Evolutionary conservation across 2,888 invertebrate genomes (phyloP).

Genomic region (Lithosia quadra): DNA sequence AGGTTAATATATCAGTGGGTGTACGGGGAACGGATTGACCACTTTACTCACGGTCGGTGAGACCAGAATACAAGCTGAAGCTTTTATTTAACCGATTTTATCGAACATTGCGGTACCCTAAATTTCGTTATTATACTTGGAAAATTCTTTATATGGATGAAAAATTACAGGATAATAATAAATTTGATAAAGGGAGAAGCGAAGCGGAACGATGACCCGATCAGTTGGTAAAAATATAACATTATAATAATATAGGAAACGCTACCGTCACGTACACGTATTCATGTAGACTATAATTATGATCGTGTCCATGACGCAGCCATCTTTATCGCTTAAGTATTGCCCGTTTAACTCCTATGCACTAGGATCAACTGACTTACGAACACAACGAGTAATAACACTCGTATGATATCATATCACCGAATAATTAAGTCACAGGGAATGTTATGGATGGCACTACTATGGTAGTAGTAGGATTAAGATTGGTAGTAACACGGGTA

Average conservation of each 20-base stretch:
- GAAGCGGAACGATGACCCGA: background rate
- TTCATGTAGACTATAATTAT: background rate
- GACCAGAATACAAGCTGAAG: background rate
- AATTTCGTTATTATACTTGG: background rate
- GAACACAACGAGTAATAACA: too few relatives aligned
- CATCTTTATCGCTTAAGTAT: too few relatives aligned
- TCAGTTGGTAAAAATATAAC: background rate
- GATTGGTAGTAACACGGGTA: too few relatives aligned
- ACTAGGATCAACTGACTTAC: too few relatives aligned
- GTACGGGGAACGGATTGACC: too few relatives aligned
- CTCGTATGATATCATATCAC: too few relatives aligned
- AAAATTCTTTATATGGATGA: background rate
- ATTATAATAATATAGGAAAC: background rate
- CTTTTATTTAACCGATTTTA: background rate
- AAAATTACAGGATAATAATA: background rate
- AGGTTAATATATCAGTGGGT: too few relatives aligned
- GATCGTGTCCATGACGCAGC: background rate
- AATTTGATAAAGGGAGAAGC: slow-evolving; percentile 2
- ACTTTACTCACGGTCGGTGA: too few relatives aligned
- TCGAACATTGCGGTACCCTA: background rate
- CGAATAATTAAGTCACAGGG: too few relatives aligned
- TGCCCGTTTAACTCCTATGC: too few relatives aligned
- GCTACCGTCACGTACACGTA: background rate
- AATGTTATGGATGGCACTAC: too few relatives aligned
- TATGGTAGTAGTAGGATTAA: too few relatives aligned